Conservation (phyloP, 2,113 vertebrate species). For the Marcusenius ussheri region DNA sequence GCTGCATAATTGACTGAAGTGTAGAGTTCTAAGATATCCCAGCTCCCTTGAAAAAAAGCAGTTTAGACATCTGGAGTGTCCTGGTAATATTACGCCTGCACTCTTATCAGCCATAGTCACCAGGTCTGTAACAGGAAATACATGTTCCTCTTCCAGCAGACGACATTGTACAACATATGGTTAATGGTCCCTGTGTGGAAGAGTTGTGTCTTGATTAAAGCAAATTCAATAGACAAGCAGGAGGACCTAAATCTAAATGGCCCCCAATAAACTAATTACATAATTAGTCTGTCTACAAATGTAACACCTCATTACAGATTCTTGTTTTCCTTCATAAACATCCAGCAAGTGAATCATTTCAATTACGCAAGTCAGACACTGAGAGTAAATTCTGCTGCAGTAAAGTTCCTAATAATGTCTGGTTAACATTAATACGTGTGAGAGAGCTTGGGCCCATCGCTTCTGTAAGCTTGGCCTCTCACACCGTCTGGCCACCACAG, state of each 20-base stretch:
- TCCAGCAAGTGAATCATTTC: not conserved
- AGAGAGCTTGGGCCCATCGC: not conserved
- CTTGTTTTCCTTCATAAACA: not conserved
- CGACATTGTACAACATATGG: not conserved
- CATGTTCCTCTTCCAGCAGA: not conserved
- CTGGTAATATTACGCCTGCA: not conserved
- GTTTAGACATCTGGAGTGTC: not conserved
- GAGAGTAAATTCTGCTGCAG: not conserved
- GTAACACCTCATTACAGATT: not conserved
- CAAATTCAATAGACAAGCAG: not conserved
- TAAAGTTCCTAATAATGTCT: not conserved
- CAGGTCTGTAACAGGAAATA: not conserved
- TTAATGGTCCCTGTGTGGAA: not conserved
- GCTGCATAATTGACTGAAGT: not conserved
- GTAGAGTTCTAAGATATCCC: not conserved
- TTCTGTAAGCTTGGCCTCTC: not conserved
- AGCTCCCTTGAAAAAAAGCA: not conserved
- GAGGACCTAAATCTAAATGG: not conserved
- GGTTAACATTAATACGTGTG: not conserved
- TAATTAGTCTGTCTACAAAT: slow-evolving; percentile 8
- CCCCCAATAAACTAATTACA: not conserved
- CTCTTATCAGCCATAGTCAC: not conserved
- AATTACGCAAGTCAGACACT: not conserved
- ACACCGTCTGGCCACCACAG: not conserved
- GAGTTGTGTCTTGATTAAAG: not conserved